Evolutionary conservation across 2,888 invertebrate genomes (phyloP).

Genomic region (Chrysolina haemoptera): DNA sequence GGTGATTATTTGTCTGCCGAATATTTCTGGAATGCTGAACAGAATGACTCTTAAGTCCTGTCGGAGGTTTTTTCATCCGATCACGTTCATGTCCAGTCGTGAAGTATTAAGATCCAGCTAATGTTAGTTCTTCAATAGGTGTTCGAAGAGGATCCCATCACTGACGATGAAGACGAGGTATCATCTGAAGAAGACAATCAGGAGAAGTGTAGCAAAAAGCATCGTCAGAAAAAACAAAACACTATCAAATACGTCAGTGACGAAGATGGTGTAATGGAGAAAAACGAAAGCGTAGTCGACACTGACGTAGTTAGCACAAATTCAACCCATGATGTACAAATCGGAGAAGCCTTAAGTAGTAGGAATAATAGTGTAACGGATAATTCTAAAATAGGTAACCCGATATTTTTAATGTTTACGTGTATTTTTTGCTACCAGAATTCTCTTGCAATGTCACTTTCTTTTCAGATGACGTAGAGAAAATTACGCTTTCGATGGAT

Average conservation of each 20-base stretch:
- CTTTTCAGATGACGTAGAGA: conserved; percentile 30
- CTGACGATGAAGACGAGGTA: conserved; percentile 66
- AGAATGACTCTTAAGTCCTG: conserved; percentile 7
- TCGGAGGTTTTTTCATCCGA: too few species aligned
- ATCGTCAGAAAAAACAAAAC: conserved; percentile 62
- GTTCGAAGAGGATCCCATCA: conserved; percentile 67
- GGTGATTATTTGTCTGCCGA: conserved; percentile 58
- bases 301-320: conserved; percentile 23
- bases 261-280: conserved; percentile 50
- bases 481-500: conserved; percentile 8
- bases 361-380: conserved; percentile 40
- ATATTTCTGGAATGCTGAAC: conserved; percentile 9
- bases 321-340: conserved; percentile 41
- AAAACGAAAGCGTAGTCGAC: conserved; percentile 42
- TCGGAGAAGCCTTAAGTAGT: conserved; percentile 43
- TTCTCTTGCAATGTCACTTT: background rate
- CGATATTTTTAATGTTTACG: background rate
- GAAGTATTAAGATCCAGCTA: too few species aligned
- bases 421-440: background rate
- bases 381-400: conserved; percentile 44
- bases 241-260: conserved; percentile 66
- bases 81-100: too few species aligned
- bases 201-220: conserved; percentile 52
- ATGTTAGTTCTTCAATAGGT: conserved; percentile 61
- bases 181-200: conserved; percentile 66